Evolutionary conservation across 2,797 vertebrate species (phyloP), one percentile per base, ranked within the genome.

Genomic region (Acanthurus lineatus): DNA sequence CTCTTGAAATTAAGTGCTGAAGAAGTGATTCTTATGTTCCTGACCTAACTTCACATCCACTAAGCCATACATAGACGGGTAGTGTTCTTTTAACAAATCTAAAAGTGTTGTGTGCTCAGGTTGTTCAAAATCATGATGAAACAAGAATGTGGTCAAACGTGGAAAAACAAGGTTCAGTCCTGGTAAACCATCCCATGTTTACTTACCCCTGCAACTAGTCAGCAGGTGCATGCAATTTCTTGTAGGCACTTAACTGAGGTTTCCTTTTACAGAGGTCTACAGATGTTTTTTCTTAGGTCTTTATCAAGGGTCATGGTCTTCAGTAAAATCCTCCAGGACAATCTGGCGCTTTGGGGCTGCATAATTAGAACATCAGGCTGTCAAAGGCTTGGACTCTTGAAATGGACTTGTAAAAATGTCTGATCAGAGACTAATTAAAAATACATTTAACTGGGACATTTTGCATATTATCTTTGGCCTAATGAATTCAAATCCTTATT

Each of bases 1-100:
- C 66, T 71, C 53, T 61, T 52, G 16, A 77, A 79, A 79, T 76
- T 14, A 47, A 64, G 67, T 42, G 54, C 44, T 51, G 1, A 76
- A 51, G 22, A 48, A 69, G 68, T 20, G 17, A 20, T 54, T 69
- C 20, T 42, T 10, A 3, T 45, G 47, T 10, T 47, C 54, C 42
- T 70, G 56, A 79, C 4, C 52, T 12, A 0, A 40, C 45, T 6
- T 40, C 22, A 52, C 65, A 40, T 67, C 15, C 32, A 28, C 25
- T 52, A 5, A 51, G 15, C 25, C 6, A 10, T 5, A 59, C 49
- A n/a, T n/a, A 12, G 16, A 5, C 44, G n/a, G 47, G 38, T 35
- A 40, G 22, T 40, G 28, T 38, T 3, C 40, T 15, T 22, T 40
- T 40, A 2, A 64, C 5, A 19, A 22, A 63, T 32, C n/a, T 22